Conservation (phyloP, 1,140 invertebrate genomes). For the Anastrepha obliqua region DNA sequence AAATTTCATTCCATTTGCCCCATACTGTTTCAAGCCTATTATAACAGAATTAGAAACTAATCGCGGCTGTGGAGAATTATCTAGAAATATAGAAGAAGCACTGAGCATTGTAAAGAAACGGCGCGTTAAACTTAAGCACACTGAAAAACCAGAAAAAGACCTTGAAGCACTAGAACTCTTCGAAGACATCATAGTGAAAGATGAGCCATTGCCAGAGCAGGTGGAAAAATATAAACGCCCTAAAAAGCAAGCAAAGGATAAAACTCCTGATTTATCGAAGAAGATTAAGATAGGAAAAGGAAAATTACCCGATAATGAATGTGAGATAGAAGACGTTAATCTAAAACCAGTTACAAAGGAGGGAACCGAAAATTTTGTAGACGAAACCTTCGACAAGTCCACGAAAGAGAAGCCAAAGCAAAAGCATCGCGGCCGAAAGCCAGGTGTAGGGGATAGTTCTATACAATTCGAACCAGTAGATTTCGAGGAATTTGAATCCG, state of each 20-base stretch:
- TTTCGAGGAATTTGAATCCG: conserved; percentile 56
- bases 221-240: conserved; percentile 64
- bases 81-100: conserved; percentile 70
- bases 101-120: conserved; percentile 65
- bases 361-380: conserved; percentile 62
- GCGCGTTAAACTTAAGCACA: conserved; percentile 66
- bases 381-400: conserved; percentile 58
- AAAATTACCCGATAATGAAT: conserved; percentile 63
- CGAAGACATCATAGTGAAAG: conserved; percentile 60
- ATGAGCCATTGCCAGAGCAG: conserved; percentile 59
- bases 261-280: conserved; percentile 56
- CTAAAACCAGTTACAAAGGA: conserved; percentile 73
- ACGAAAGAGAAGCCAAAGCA: conserved; percentile 64
- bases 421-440: conserved; percentile 61
- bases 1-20: conserved; percentile 67
- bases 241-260: conserved; percentile 62
- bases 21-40: conserved; percentile 65
- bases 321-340: conserved; percentile 75
- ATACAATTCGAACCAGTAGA: conserved; percentile 59
- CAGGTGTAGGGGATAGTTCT: conserved; percentile 52
- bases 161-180: conserved; percentile 64
- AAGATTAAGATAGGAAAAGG: conserved; percentile 68
- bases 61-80: conserved; percentile 67
- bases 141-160: conserved; percentile 60
- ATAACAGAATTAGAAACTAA: conserved; percentile 64